Conservation (phyloP, 2,113 vertebrate species). For the Fregetta grallaria region DNA sequence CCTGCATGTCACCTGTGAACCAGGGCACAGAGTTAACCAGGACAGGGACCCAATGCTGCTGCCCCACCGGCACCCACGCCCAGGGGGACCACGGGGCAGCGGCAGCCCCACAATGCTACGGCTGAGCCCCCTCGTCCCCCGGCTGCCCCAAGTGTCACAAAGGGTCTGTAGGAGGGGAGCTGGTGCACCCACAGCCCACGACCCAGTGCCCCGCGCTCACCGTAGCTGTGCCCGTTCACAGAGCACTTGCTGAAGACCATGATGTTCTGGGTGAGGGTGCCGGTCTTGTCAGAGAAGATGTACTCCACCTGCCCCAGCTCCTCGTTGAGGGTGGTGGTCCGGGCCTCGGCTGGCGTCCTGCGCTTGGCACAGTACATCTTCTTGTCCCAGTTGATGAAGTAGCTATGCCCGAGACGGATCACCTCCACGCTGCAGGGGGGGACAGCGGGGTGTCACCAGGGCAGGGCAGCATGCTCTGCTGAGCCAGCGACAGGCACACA, state of each 20-base stretch:
- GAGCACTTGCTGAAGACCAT: slow-evolving; percentile 97
- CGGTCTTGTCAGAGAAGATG: slow-evolving; percentile 93
- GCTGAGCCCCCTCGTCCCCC: neutral
- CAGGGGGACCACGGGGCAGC: neutral
- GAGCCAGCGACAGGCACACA: neutral
- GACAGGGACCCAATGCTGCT: neutral
- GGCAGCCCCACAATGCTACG: accelerated
- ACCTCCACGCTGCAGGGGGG: slow-evolving; percentile 85
- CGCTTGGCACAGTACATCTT: slow-evolving; percentile 88
- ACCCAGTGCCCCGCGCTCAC: slow-evolving; percentile 24
- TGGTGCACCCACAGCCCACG: no score
- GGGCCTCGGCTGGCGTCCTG: slow-evolving; percentile 83
- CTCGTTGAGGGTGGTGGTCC: slow-evolving; percentile 91
- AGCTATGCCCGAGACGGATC: slow-evolving; percentile 92
- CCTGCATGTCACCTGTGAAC: slow-evolving; percentile 80
- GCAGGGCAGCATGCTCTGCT: neutral
- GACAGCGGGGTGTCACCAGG: neutral
- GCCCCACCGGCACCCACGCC: neutral
- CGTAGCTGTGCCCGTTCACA: slow-evolving; percentile 83
- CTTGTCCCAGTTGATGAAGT: slow-evolving; percentile 96
- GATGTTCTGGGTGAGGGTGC: slow-evolving; percentile 94
- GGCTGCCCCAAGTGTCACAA: neutral
- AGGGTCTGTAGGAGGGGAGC: neutral
- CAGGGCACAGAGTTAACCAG: neutral
- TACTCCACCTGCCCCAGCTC: slow-evolving; percentile 96